Base-by-base conservation (phyloP, 2,113 vertebrate species). In the Loxodonta africana region DNA sequence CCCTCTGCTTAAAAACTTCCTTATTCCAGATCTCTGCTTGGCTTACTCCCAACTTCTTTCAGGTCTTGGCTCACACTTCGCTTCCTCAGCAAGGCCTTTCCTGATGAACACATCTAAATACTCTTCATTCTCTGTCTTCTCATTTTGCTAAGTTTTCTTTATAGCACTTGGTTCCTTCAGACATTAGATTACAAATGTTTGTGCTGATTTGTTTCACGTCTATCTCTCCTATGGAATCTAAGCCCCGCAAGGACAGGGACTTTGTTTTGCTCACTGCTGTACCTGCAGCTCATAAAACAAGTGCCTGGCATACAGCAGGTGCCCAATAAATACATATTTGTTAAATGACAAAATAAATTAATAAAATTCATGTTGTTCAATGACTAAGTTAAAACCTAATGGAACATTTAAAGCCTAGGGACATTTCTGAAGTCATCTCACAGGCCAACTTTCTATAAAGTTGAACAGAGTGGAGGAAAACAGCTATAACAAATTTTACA, bases 331-430 rank as follows among this genome's bases (percentile, higher is more conserved):
- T 69, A 77, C 86, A 67, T 48, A 76, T 41, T 69, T 63, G 41
- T 85, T 87, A n/a, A 91, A 95, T 88, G 65, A 82, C n/a, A 76
- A 84, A 67, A 23, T 46, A 12, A 94, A 81, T 26, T 23, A 77
- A 92, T 81, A 83, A 74, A 67, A 83, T 80, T 6, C 67, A 28
- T 60, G 8, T 77, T 51, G 23, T 63, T 76, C 77, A 84, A 15
- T 30, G 82, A 90, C 37, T 74, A 83, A 48, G 37, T 84, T 60
- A 81, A 76, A 88, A 91, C 2, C 23, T n/a, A 76, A 53, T 37
- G 28, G 21, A 67, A 74, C 60, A 51, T 9, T 91, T 48, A 18
- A 21, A 76, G 73, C 74, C 18, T 77, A 85, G n/a, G 33, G 41
- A 73, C 17, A 30, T 57, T 62, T 86, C 53, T 80, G 37, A 76